These are phyloP conservation scores for Cheilosia variabilis DNA, from an alignment of 2,888 invertebrate species.

Conservation along the genomic window DNA sequence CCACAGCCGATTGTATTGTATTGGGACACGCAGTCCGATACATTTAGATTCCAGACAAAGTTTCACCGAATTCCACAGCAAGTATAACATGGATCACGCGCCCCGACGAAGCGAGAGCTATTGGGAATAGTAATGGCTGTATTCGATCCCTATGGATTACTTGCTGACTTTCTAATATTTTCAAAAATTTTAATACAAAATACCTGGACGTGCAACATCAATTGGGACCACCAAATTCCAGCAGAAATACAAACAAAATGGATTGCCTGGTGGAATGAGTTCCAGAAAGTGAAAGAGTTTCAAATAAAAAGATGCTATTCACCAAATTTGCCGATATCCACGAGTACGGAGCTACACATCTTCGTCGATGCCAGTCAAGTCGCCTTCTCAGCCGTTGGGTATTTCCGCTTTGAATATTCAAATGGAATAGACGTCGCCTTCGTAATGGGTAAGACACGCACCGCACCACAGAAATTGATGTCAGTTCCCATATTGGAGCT, in stretches of 20 bases:
- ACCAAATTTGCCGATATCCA: too few species aligned
- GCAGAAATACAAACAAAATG: too few species aligned
- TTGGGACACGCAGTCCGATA: constrained; percentile 70
- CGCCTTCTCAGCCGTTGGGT: constrained; percentile 41
- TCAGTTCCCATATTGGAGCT: constrained; percentile 26
- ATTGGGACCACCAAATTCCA: too few species aligned
- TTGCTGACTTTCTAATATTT: constrained; percentile 72
- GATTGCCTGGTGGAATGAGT: too few species aligned
- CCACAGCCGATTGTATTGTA: constrained; percentile 57
- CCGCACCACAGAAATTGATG: constrained; percentile 25
- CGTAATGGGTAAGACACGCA: constrained; percentile 41
- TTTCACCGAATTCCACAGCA: constrained; percentile 12
- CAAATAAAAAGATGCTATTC: too few species aligned
- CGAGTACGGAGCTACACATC: constrained; percentile 47
- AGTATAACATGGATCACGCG: constrained; percentile 21
- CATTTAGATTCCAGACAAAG: constrained; percentile 52
- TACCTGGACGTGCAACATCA: constrained; percentile 34
- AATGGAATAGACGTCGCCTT: constrained; percentile 21
- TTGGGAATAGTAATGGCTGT: constrained; percentile 41
- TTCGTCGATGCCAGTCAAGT: constrained; percentile 53
- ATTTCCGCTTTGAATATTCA: constrained; percentile 7
- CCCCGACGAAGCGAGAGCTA: constrained; percentile 57
- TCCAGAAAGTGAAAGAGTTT: too few species aligned
- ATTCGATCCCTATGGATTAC: constrained; percentile 70
- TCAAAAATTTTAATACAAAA: constrained; percentile 47